Conservation (phyloP, 2,113 vertebrate genomes). For the Proteles cristata region DNA sequence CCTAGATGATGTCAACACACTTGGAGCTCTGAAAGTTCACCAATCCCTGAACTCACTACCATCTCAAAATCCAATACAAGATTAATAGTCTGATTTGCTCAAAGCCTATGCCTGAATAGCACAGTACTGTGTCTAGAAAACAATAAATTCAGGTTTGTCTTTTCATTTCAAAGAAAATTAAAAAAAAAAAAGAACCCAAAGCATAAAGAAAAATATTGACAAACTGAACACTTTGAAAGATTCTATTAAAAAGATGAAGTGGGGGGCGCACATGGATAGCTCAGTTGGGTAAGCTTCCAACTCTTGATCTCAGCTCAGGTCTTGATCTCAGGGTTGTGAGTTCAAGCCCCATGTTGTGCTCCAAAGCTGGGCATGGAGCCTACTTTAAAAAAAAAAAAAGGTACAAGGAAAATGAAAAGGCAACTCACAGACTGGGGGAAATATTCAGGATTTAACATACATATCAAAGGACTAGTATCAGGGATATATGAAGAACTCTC, state of each 20-base stretch:
- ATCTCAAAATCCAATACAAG: neutral
- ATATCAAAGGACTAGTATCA: neutral
- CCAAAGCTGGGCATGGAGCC: too few species aligned
- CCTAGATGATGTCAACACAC: neutral
- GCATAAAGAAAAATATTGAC: neutral
- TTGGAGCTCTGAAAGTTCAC: neutral
- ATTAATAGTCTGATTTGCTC: neutral
- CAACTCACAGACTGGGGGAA: conserved; percentile 11
- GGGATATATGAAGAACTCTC: neutral
- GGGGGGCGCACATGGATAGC: neutral
- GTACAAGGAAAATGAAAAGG: neutral
- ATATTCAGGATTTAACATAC: neutral
- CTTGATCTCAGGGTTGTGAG: too few species aligned
- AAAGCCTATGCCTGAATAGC: neutral
- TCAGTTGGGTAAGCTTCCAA: too few species aligned
- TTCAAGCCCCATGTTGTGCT: too few species aligned
- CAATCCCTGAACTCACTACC: neutral
- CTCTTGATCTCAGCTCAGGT: too few species aligned
- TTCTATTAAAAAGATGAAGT: conserved; percentile 13
- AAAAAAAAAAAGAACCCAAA: conserved; percentile 23
- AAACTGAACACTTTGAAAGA: conserved; percentile 8
- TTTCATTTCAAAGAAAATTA: neutral
- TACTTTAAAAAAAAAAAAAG: conserved; percentile 26
- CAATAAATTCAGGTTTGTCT: neutral
- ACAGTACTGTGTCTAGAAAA: neutral